Percentiles rank a stretch among this genome's conserved stretches.
phyloP scores from a whole-genome alignment of 2,113 vertebrate species.

The Ailuropoda melanoleuca region DNA sequence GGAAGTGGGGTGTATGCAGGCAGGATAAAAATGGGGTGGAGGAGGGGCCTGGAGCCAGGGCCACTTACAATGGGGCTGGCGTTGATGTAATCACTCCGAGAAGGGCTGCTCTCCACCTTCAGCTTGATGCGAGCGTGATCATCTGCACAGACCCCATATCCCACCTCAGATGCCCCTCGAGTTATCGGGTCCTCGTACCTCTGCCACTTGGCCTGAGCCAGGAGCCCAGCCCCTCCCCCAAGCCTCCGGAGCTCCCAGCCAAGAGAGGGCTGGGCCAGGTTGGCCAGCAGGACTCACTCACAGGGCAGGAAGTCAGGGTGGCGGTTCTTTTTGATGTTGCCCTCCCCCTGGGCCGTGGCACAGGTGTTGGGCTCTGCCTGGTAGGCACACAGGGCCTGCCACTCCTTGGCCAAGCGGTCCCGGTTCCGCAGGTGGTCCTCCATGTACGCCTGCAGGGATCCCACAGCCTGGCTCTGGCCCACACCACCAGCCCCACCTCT shows the following conservation, averaged over 20 bases:
- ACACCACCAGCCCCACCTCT: rapidly evolving
- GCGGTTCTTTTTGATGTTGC: constrained; percentile 95
- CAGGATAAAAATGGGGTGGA: neutral
- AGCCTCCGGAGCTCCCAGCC: neutral
- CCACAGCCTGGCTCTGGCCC: neutral
- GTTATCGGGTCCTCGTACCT: neutral
- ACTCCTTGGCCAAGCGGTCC: constrained; percentile 96
- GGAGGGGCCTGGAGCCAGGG: neutral
- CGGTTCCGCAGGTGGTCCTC: constrained; percentile 97
- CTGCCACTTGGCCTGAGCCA: neutral
- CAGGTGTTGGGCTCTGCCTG: constrained; percentile 95
- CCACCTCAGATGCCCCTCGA: neutral
- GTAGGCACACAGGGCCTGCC: constrained; percentile 96
- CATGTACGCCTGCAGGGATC: constrained; percentile 92
- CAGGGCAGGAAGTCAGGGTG: constrained; percentile 93
- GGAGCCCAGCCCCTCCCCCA: neutral
- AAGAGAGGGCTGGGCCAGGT: neutral
- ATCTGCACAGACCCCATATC: constrained; percentile 83
- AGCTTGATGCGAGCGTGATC: constrained; percentile 97
- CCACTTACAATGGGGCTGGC: constrained; percentile 96
- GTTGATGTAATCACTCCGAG: constrained; percentile 96
- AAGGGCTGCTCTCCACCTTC: constrained; percentile 91
- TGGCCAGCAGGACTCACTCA: constrained; percentile 82
- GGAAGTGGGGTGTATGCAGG: neutral
- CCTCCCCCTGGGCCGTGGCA: constrained; percentile 85